Evolutionary conservation across 2,113 vertebrate genomes (phyloP).

Genomic region (Tetrao urogallus): DNA sequence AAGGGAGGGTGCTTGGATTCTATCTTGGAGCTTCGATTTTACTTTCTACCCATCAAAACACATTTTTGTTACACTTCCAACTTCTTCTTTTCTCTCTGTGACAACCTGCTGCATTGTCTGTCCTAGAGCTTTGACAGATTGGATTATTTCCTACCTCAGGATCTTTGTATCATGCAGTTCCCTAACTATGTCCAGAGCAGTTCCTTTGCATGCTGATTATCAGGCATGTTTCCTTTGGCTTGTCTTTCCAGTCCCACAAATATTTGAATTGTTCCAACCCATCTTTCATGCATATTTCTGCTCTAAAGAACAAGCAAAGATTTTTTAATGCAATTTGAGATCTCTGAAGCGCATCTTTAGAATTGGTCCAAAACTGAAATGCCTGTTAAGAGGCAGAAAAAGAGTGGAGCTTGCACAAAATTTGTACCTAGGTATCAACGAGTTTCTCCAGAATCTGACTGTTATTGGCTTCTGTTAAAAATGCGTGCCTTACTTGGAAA

Average conservation of each 20-base stretch:
- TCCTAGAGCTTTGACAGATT: neutral
- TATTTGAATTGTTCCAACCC: neutral
- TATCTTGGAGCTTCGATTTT: neutral
- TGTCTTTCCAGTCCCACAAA: neutral
- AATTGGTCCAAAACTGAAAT: neutral
- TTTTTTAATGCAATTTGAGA: neutral
- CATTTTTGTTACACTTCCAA: slow-evolving; percentile 5
- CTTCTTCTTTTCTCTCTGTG: neutral
- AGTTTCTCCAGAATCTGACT: neutral
- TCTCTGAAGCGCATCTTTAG: neutral
- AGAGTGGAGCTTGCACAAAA: neutral
- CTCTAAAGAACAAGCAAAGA: neutral
- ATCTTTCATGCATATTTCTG: neutral
- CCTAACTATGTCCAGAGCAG: neutral
- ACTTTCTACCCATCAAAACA: neutral
- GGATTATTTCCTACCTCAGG: neutral
- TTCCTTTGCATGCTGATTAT: neutral
- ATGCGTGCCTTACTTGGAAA: neutral
- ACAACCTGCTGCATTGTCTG: slow-evolving; percentile 13
- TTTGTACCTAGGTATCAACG: rapidly evolving
- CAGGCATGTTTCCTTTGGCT: neutral
- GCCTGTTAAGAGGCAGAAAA: neutral
- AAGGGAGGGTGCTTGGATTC: neutral
- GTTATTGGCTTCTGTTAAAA: neutral
- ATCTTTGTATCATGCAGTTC: neutral